Conservation (phyloP, 2,113 vertebrate genomes). For the Tenebrosternarchus preto region DNA sequence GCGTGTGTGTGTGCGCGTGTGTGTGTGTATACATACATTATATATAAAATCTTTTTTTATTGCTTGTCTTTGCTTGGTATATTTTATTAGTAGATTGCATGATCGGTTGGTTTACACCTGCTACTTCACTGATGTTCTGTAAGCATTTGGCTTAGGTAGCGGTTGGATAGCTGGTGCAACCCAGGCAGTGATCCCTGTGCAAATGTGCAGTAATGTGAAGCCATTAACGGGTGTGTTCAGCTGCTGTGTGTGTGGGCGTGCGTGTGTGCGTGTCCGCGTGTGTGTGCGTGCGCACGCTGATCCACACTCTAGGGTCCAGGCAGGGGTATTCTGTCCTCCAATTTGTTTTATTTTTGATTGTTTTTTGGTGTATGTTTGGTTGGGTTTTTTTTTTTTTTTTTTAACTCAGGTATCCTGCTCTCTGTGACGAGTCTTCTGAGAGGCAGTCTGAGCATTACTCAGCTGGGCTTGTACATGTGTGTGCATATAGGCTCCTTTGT, state of each 20-base stretch:
- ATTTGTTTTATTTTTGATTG: background rate
- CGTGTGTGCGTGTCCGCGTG: background rate
- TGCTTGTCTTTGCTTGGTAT: background rate
- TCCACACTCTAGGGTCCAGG: conserved; percentile 12
- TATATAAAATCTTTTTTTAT: background rate
- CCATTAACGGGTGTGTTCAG: background rate
- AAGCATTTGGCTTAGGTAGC: background rate
- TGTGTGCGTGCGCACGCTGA: background rate
- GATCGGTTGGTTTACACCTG: conserved; percentile 15
- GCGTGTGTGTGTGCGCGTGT: too few species aligned
- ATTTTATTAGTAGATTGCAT: background rate
- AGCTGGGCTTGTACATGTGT: conserved; percentile 83
- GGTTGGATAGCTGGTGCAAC: conserved; percentile 17
- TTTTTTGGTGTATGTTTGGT: too few species aligned
- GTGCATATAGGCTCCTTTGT: conserved; percentile 90
- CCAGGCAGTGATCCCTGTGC: conserved; percentile 10
- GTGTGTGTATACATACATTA: background rate
- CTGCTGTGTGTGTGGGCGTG: background rate
- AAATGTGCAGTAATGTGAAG: conserved; percentile 27
- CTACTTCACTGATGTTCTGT: background rate
- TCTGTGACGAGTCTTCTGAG: conserved; percentile 77
- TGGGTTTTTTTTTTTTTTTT: conserved; percentile 72
- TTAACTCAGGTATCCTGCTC: conserved; percentile 97
- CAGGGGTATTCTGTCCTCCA: background rate
- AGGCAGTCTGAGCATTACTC: conserved; percentile 70